Percentiles rank a stretch among this genome's conserved stretches.
These are phyloP conservation scores for Carposina sasakii DNA, from an alignment of 1,140 invertebrate genomes.

Conservation along the genomic window DNA sequence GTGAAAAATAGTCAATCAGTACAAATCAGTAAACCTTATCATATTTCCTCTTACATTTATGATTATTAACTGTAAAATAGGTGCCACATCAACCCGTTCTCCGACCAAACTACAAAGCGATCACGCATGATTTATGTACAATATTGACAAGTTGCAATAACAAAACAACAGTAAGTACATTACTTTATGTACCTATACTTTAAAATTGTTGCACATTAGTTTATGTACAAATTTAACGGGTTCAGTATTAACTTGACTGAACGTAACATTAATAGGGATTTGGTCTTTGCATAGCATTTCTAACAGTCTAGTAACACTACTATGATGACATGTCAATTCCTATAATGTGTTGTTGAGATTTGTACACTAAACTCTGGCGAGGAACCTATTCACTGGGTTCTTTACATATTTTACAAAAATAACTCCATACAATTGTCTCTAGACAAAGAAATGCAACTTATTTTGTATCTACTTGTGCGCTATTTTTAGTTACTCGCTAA, in stretches of 20 bases:
- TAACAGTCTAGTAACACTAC: too few species aligned
- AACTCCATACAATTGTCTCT: too few species aligned
- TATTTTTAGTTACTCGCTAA: too few species aligned
- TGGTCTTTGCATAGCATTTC: constrained; percentile 47
- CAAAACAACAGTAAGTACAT: constrained; percentile 62
- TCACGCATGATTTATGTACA: constrained; percentile 66
- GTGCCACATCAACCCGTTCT: constrained; percentile 34
- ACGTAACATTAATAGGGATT: constrained; percentile 48
- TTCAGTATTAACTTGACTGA: constrained; percentile 42
- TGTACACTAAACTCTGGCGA: too few species aligned
- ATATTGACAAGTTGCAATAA: constrained; percentile 66
- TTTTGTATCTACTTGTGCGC: too few species aligned
- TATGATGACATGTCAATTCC: constrained; percentile 37
- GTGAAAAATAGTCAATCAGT: constrained; percentile 56
- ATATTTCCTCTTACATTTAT: constrained; percentile 27
- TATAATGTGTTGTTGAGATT: too few species aligned
- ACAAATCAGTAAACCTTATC: constrained; percentile 44
- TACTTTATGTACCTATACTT: constrained; percentile 51
- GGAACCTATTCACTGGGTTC: too few species aligned
- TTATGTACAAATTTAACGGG: constrained; percentile 60
- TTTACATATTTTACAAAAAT: too few species aligned
- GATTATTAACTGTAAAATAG: constrained; percentile 40
- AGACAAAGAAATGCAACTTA: too few species aligned
- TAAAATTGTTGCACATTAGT: constrained; percentile 57
- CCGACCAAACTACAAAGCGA: constrained; percentile 47